Percentiles rank a stretch among this genome's conserved stretches.
Conservation (phyloP, 2,797 vertebrate species). For the Cuniculus paca region DNA sequence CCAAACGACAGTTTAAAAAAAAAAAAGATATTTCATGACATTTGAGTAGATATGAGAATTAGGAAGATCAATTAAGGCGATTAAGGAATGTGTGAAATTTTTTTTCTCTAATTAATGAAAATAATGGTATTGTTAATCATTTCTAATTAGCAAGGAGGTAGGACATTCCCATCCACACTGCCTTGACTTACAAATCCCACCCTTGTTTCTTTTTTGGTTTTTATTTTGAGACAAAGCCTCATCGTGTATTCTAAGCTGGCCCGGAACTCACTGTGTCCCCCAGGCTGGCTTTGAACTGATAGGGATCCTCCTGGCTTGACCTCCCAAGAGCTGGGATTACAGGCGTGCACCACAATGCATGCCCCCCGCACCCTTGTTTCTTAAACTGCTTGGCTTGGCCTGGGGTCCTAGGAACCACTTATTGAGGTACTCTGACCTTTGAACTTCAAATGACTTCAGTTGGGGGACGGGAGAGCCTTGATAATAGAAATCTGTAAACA, state of each 20-base stretch:
- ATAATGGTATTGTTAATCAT: background rate
- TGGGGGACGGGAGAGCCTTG: background rate
- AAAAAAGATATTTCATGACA: background rate
- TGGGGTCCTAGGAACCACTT: background rate
- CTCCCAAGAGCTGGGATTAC: background rate
- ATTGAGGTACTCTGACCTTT: background rate
- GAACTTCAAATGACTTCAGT: background rate
- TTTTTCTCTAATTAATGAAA: constrained; percentile 46
- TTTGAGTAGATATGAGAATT: background rate
- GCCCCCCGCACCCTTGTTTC: background rate
- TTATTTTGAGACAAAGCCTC: background rate
- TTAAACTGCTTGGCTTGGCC: background rate
- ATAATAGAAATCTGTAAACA: background rate
- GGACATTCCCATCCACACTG: background rate
- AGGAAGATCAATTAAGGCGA: constrained; percentile 18
- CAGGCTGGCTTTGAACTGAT: background rate
- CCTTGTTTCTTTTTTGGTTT: background rate
- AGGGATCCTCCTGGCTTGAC: background rate
- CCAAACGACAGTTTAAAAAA: background rate
- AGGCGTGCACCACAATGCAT: background rate
- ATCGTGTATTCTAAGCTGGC: background rate
- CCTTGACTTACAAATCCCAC: background rate
- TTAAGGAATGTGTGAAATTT: background rate
- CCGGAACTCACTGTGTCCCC: background rate
- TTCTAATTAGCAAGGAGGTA: background rate